Conservation (phyloP, 2,797 vertebrate genomes). For the Danio aesculapii region DNA sequence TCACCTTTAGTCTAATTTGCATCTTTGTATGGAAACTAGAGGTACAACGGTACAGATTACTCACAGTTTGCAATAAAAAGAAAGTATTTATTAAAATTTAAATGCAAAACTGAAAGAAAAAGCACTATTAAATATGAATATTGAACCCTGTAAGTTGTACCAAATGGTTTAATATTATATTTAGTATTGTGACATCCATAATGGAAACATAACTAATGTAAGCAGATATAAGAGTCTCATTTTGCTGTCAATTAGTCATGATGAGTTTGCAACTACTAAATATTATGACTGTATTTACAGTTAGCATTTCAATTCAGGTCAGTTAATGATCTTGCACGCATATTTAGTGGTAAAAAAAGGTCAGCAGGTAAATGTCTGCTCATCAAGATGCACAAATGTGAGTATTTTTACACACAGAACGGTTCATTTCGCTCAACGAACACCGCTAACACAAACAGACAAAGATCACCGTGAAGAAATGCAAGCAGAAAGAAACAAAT, state of each 20-base stretch:
- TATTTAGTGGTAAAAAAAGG: constrained; percentile 1
- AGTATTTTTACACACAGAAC: background rate
- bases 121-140: too few species aligned
- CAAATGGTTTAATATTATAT: too few species aligned
- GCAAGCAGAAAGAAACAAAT: background rate
- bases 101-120: too few species aligned
- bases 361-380: background rate
- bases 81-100: too few species aligned
- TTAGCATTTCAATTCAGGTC: constrained; percentile 18
- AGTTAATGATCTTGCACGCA: background rate
- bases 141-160: too few species aligned
- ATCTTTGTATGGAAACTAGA: too few species aligned
- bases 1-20: too few species aligned
- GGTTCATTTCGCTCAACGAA: background rate
- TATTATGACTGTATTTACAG: background rate
- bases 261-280: background rate
- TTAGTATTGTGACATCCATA: too few species aligned
- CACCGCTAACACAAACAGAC: constrained; percentile 19
- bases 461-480: constrained; percentile 28
- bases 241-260: constrained; percentile 1
- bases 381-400: background rate
- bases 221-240: background rate
- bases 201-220: background rate
- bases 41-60: too few species aligned
- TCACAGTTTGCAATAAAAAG: too few species aligned